Base-by-base conservation (phyloP, 2,113 vertebrate species). In the Sitta europaea region DNA sequence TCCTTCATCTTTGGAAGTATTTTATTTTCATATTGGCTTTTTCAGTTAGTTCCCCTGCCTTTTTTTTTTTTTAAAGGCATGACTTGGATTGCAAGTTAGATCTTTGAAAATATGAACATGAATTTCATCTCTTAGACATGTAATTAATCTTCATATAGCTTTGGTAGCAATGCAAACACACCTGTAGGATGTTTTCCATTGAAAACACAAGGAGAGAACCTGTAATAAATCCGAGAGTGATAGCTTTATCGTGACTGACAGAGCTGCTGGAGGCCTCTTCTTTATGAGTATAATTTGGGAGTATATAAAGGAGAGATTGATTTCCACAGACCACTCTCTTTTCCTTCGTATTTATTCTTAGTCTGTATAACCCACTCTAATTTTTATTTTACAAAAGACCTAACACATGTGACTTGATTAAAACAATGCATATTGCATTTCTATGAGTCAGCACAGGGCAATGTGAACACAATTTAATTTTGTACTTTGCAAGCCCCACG, bases 141-240 rank as follows among this genome's bases (percentile, higher is more conserved):
- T 96, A 97, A 97, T 98, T 97, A 97, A 97, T 98, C 98, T 98
- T 97, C 96, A 94, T 98, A 92, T 92, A 95, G 96, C 96, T 97
- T 95, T 66, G 57, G 90, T 93, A 83, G 55, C 31, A 98, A 96
- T 93, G 90, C 95, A 97, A 97, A 97, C 97, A 98, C 97, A 98
- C 98, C 97, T 98, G 97, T 98, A 97, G 97, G 97, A 97, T 96
- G 91, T 95, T 97, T 96, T 94, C 95, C 89, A 94, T 91, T 94
- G 97, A 97, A 96, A 95, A 96, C 97, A 95, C 85, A 95, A 96
- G 88, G 88, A 96, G 58, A 95, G 88, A 97, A 89, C 88, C 93
- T 95, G 77, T 88, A 97, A 97, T 98, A 98, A 97, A 97, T 98
- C 97, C 97, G 91, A 94, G 94, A 94, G 80, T 96, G 98, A 96